Base-by-base conservation (phyloP, 2,888 invertebrate genomes). In the Abrostola triplasia region DNA sequence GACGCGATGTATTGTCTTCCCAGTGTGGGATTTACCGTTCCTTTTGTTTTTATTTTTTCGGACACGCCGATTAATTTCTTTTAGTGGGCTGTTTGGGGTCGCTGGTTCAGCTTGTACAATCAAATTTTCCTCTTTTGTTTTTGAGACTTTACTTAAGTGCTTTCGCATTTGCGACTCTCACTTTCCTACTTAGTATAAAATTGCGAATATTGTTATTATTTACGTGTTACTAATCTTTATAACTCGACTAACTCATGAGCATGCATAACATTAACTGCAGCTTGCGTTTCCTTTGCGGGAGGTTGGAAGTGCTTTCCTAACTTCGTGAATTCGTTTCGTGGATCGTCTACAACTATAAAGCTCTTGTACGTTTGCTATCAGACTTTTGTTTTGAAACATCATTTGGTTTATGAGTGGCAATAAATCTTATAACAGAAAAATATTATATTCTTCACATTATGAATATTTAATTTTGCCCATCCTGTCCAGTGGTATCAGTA, bases 1-100 rank as follows among this genome's bases (percentile, higher is more conserved):
- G 88, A 89, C 85, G 87, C 89, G 84, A 90, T 91, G 90, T 91
- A 92, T 90, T 92, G 91, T 92, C 92, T 92, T 90, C 89, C 80
- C 89, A 88, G 89, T 92, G 89, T 92, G 92, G 92, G 92, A 92
- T 91, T 90, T 90, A 92, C 89, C 85, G 87, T 89, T 88, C 80
- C 90, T 89, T 90, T 92, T 90, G 88, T 90, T 90, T 92, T 92
- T 86, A 88, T 90, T 90, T 90, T 79, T 89, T 92, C 78, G 85
- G 89, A 86, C 86, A 88, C 85, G 86, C 88, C 87, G 89, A 91
- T 91, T 90, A 90, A 91, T 90, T 91, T 89, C 87, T 87, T 90
- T 88, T 88, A 89, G 87, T 87, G 84, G 84, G 75, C 80, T 80
- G 85, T 88, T 86, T 84, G 83, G 80, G 85, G 85, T 86, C 82